Evolutionary conservation across 2,113 vertebrate genomes (phyloP).

Genomic region (Cyanoderma ruficeps): DNA sequence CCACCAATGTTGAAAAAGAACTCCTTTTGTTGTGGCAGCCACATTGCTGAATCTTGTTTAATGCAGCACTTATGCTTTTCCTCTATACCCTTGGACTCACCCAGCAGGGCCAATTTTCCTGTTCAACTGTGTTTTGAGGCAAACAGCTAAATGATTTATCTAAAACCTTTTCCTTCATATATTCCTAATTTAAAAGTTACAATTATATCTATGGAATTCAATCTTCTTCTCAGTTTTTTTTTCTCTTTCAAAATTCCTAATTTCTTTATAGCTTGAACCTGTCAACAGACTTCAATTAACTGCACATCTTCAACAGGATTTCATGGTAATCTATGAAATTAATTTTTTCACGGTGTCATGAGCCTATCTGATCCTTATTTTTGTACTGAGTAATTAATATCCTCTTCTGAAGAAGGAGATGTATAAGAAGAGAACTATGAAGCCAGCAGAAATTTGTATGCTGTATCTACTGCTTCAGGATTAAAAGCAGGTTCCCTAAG

Average conservation of each 20-base stretch:
- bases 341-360: neutral
- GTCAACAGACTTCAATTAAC: conserved; percentile 15
- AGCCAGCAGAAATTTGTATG: neutral
- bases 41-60: neutral
- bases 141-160: neutral
- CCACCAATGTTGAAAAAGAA: neutral
- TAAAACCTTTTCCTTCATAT: neutral
- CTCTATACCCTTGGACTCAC: neutral
- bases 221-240: neutral
- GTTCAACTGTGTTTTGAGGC: neutral
- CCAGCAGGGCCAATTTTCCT: neutral
- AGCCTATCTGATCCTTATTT: neutral
- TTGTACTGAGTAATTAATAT: neutral
- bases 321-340: neutral
- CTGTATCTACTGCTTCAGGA: neutral
- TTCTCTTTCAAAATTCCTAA: neutral
- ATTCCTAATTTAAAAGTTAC: neutral
- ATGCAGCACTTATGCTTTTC: neutral
- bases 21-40: neutral
- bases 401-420: neutral
- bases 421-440: neutral
- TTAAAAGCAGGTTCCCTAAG: neutral
- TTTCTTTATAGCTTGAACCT: neutral
- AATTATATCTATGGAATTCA: neutral
- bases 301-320: conserved; percentile 18